Evolutionary conservation across 2,797 vertebrate genomes (phyloP).

Genomic region (Ctenopoma multispine): DNA sequence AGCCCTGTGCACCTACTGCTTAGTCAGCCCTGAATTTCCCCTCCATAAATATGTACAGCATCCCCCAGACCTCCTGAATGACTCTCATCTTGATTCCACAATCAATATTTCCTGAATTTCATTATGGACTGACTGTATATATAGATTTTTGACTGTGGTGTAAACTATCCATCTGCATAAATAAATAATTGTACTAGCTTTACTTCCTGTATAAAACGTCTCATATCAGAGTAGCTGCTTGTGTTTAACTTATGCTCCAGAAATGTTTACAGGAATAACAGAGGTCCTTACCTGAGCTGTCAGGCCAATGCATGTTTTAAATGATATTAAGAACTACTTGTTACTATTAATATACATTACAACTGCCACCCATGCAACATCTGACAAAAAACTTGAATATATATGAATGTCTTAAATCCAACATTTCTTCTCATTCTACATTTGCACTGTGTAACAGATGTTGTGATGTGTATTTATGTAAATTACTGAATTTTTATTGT

Average conservation of each 20-base stretch:
- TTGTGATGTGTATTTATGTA: conserved; percentile 51
- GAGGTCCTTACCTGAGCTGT: conserved; percentile 5
- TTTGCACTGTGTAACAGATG: conserved; percentile 48
- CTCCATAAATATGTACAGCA: conserved; percentile 12
- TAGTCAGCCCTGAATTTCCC: conserved; percentile 24
- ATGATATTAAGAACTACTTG: neutral
- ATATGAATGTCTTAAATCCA: conserved; percentile 37
- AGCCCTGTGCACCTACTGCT: conserved; percentile 20
- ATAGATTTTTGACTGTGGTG: conserved; percentile 35
- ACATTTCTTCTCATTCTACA: conserved; percentile 27
- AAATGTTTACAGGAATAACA: conserved; percentile 44
- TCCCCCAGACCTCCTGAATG: neutral
- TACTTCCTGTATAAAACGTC: conserved; percentile 18
- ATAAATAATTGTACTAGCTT: conserved; percentile 36
- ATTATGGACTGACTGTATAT: conserved; percentile 20
- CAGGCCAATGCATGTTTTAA: conserved; percentile 22
- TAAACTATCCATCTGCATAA: conserved; percentile 29
- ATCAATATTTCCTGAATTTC: conserved; percentile 26
- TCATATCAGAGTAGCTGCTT: conserved; percentile 33
- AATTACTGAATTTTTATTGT: conserved; percentile 29
- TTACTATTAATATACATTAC: neutral
- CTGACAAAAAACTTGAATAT: conserved; percentile 43
- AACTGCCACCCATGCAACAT: neutral
- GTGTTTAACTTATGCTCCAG: conserved; percentile 32
- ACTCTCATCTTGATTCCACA: conserved; percentile 2